Evolutionary conservation across 2,797 vertebrate species (phyloP).

Genomic region (Microchirus variegatus): DNA sequence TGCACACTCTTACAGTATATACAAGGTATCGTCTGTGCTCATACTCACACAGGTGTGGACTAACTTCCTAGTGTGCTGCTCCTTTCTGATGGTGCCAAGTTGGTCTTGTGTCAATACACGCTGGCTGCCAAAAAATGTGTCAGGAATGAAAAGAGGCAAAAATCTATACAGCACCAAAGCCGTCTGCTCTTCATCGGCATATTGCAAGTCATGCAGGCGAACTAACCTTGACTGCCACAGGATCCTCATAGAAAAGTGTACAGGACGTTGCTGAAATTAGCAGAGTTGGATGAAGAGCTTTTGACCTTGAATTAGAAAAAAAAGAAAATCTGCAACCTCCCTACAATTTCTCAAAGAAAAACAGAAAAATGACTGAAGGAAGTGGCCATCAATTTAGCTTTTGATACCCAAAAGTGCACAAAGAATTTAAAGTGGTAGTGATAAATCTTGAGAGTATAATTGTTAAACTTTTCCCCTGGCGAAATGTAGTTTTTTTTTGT

Average conservation of each 20-base stretch:
- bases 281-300: not conserved
- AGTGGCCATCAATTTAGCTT: no score
- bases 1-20: slow-evolving; percentile 41
- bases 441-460: no score
- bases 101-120: slow-evolving; percentile 48
- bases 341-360: not conserved
- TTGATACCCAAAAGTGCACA: no score
- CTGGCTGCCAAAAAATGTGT: slow-evolving; percentile 46
- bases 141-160: slow-evolving; percentile 44
- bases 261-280: not conserved
- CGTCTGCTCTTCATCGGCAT: slow-evolving; percentile 25
- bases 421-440: no score
- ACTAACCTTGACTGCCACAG: slow-evolving; percentile 1
- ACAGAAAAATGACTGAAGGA: no score
- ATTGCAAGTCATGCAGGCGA: not conserved
- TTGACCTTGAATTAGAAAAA: not conserved
- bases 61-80: slow-evolving; percentile 39
- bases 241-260: not conserved
- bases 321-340: not conserved
- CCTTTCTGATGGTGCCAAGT: slow-evolving; percentile 56
- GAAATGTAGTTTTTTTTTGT: no score
- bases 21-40: slow-evolving; percentile 53
- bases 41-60: slow-evolving; percentile 56
- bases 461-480: no score
- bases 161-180: slow-evolving; percentile 8